Evolutionary conservation across 2,888 invertebrate species (phyloP).

Genomic region (Pachycephus smyrnensis): DNA sequence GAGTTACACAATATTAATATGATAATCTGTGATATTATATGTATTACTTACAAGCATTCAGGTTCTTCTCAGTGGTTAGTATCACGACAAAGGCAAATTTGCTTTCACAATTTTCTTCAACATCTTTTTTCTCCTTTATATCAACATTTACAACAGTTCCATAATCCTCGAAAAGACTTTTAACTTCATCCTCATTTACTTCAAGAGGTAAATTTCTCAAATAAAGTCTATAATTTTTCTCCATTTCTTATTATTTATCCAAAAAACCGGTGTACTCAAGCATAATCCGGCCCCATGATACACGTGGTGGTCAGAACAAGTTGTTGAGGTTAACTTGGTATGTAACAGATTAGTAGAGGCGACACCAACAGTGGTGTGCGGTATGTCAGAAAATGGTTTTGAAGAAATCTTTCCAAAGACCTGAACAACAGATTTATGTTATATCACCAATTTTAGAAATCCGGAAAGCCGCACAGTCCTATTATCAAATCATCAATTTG

Average conservation of each 20-base stretch:
- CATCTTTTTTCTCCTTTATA: slow-evolving; percentile 37
- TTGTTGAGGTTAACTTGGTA: too few relatives aligned
- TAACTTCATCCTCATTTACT: slow-evolving; percentile 24
- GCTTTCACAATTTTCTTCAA: slow-evolving; percentile 26
- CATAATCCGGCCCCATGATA: too few relatives aligned
- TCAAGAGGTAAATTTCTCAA: slow-evolving; percentile 36
- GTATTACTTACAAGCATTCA: slow-evolving; percentile 37
- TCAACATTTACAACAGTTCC: slow-evolving; percentile 37
- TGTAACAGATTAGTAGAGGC: too few relatives aligned
- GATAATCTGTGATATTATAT: not conserved
- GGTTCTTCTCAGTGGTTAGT: slow-evolving; percentile 30
- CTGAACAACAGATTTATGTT: too few relatives aligned
- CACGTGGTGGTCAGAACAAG: too few relatives aligned
- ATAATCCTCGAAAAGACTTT: slow-evolving; percentile 32
- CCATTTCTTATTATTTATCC: slow-evolving; percentile 28
- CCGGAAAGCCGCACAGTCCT: too few relatives aligned
- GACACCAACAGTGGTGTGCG: too few relatives aligned
- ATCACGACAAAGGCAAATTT: slow-evolving; percentile 43
- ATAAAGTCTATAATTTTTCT: slow-evolving; percentile 39
- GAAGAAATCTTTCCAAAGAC: too few relatives aligned
- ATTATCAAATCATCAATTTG: too few relatives aligned
- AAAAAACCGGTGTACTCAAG: too few relatives aligned
- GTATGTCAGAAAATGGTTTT: too few relatives aligned
- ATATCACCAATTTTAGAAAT: too few relatives aligned
- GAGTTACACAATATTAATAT: not conserved